These are phyloP conservation scores for Melolontha melolontha DNA, from an alignment of 2,888 invertebrate species.

Conservation along the genomic window DNA sequence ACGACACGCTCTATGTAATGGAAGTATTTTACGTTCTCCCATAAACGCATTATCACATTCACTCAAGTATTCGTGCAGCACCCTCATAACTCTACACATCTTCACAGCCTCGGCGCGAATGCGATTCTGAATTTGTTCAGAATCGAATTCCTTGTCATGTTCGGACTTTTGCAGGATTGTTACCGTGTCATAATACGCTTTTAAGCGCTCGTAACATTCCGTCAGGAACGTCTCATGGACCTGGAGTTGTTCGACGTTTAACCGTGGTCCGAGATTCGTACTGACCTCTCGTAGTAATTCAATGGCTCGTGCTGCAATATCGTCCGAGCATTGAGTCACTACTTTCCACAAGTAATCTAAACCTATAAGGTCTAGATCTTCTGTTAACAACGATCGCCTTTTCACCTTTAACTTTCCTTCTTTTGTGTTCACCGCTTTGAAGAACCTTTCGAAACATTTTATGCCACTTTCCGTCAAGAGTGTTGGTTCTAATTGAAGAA, in stretches of 20 bases:
- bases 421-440: slow-evolving; percentile 95
- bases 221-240: slow-evolving; percentile 94
- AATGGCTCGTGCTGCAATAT: slow-evolving; percentile 92
- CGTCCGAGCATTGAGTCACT: slow-evolving; percentile 90
- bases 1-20: slow-evolving; percentile 88
- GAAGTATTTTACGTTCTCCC: slow-evolving; percentile 89
- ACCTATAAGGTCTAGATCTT: slow-evolving; percentile 95
- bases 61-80: slow-evolving; percentile 93
- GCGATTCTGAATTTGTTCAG: slow-evolving; percentile 65
- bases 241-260: slow-evolving; percentile 81
- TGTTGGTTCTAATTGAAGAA: slow-evolving; percentile 91
- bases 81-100: slow-evolving; percentile 94
- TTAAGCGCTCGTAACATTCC: slow-evolving; percentile 90
- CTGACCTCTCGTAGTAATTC: slow-evolving; percentile 92
- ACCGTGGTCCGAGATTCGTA: slow-evolving; percentile 90
- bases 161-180: slow-evolving; percentile 71
- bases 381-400: slow-evolving; percentile 86
- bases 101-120: slow-evolving; percentile 79
- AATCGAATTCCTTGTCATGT: slow-evolving; percentile 66
- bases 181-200: slow-evolving; percentile 88
- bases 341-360: slow-evolving; percentile 92
- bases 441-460: slow-evolving; percentile 89
- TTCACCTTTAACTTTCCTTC: slow-evolving; percentile 92
- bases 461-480: slow-evolving; percentile 95
- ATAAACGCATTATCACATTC: slow-evolving; percentile 93